phyloP scores from a whole-genome alignment of 2,888 invertebrate species.

The Sericinus montela region DNA sequence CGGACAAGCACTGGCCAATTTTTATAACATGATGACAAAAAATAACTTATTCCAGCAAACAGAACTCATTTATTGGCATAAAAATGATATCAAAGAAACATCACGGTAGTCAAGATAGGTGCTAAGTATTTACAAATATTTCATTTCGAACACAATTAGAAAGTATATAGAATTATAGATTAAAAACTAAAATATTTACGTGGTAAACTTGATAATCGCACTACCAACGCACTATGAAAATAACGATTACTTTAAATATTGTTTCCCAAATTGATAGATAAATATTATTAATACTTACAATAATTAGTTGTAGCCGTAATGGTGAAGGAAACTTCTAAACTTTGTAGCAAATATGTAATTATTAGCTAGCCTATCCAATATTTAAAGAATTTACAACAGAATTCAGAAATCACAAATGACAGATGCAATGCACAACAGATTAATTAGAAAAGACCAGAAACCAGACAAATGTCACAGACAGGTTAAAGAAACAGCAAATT shows the following conservation, averaged over 20 bases:
- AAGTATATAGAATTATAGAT: background rate
- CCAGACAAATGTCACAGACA: too few species aligned
- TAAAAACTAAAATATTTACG: constrained; percentile 19
- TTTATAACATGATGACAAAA: too few species aligned
- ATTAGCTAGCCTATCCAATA: constrained; percentile 13
- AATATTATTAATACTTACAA: constrained; percentile 14
- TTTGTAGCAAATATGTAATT: constrained; percentile 9
- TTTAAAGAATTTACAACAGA: constrained; percentile 20
- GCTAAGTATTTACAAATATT: background rate
- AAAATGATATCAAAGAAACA: too few species aligned
- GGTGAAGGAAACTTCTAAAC: background rate
- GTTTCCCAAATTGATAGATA: too few species aligned
- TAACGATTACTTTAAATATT: background rate
- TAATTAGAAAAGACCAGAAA: constrained; percentile 22
- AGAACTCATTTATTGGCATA: too few species aligned
- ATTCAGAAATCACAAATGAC: constrained; percentile 18
- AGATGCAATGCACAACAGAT: too few species aligned
- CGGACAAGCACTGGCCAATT: too few species aligned
- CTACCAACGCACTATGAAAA: too few species aligned
- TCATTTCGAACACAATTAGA: background rate
- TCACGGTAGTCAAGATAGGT: background rate
- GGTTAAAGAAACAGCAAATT: too few species aligned
- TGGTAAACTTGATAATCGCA: constrained; percentile 11
- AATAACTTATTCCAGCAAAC: too few species aligned
- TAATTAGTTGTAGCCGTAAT: background rate